These are phyloP conservation scores for Crematogaster levior DNA, from an alignment of 2,888 invertebrate species.

Conservation along the genomic window DNA sequence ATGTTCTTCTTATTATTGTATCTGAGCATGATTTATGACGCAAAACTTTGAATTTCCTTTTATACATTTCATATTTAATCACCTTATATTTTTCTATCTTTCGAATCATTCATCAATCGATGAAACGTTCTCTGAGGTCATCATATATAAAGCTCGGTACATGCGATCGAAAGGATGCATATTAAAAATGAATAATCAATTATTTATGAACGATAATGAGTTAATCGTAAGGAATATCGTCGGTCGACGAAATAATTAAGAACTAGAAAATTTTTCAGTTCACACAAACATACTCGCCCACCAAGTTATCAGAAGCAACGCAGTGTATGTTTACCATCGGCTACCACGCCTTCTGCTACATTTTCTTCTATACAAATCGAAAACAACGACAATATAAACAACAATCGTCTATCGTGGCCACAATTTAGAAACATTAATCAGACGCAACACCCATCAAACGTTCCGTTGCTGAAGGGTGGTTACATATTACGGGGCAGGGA, in stretches of 20 bases:
- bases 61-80: constrained; percentile 61
- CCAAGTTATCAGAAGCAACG: constrained; percentile 85
- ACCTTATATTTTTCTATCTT: constrained; percentile 45
- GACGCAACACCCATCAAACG: constrained; percentile 80
- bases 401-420: constrained; percentile 88
- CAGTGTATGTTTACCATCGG: constrained; percentile 82
- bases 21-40: constrained; percentile 72
- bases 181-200: neutral
- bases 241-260: constrained; percentile 75
- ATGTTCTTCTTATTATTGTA: constrained; percentile 59
- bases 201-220: constrained; percentile 40
- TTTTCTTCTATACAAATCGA: constrained; percentile 86
- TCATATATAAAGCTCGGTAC: constrained; percentile 23
- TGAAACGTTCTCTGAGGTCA: constrained; percentile 17
- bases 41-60: constrained; percentile 62
- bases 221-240: constrained; percentile 28
- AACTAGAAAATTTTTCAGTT: constrained; percentile 85
- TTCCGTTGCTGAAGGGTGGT: constrained; percentile 79
- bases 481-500: constrained; percentile 82
- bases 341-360: constrained; percentile 80
- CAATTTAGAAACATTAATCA: constrained; percentile 86
- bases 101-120: constrained; percentile 56
- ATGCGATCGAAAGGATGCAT: neutral
- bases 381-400: constrained; percentile 86
- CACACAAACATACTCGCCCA: constrained; percentile 84